Evolutionary conservation across 2,888 invertebrate species (phyloP), one percentile per base, ranked within the genome.

Genomic region (Lasioglossum pauxillum): DNA sequence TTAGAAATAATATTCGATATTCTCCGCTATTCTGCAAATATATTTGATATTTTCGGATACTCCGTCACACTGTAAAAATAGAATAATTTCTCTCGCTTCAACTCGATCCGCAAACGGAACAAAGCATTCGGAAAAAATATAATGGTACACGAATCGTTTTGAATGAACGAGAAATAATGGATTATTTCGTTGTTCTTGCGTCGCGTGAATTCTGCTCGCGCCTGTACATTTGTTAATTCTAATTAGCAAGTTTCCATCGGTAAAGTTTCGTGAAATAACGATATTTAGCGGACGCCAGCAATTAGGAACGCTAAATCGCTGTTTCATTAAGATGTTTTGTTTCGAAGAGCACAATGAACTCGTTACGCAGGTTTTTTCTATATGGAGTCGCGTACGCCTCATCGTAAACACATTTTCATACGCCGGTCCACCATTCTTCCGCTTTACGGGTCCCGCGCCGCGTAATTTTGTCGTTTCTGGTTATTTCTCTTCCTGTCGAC

Each of bases 311-410:
- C 2, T 31, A 44, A 27, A 49, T 27, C 16, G n/a, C 16, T 19
- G 19, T n/a, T 82, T 53, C 44, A 53, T 57, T 35, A 64, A 49
- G 41, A 76, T 64, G 60, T 83, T 73, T 83, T 41, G 38, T 64
- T 44, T 31, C 0, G 19, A 83, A 75, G 10, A 23, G 27, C 19
- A 35, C 46, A 57, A 69, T 69, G 16, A 53, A 16, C 71, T 16
- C 12, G 23, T 12, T 31, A 12, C n/a, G 10, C n/a, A 19, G n/a
- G 2, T 19, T 46, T 19, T 46, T 53, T 71, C 10, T 71, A 23
- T 41, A 41, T 41, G 0, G n/a, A 1, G 27, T 12, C 27, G 27
- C 44, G 41, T 31, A 64, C 35, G 14, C 35, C 46, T n/a, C 57
- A 57, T 72, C 31, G 44, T 69, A 38, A 82, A 79, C 35, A 38